phyloP scores from a whole-genome alignment of 2,888 invertebrate genomes.

The Trachelus iudaicus region DNA sequence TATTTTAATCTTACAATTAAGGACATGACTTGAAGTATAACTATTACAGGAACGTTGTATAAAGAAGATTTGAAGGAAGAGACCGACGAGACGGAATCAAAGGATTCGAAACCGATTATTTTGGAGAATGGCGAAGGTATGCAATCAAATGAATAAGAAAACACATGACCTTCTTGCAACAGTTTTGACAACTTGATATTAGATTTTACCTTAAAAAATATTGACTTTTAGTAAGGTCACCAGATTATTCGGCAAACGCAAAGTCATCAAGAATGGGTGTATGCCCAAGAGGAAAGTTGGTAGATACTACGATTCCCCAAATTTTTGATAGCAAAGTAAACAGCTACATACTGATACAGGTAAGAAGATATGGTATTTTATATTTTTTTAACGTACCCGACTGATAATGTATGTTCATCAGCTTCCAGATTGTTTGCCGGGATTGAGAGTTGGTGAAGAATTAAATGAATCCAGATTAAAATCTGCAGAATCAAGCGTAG shows the following conservation, averaged over 20 bases:
- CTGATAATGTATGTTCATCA: slow-evolving; percentile 24
- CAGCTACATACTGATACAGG: slow-evolving; percentile 54
- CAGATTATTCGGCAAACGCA: neutral
- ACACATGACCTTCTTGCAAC: too few relatives aligned
- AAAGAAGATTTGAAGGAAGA: slow-evolving; percentile 35
- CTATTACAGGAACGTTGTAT: slow-evolving; percentile 38
- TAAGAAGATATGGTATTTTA: neutral
- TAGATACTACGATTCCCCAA: slow-evolving; percentile 38
- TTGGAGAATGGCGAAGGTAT: slow-evolving; percentile 53
- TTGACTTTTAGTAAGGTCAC: slow-evolving; percentile 20
- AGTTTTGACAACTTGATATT: too few relatives aligned
- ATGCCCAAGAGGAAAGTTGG: too few relatives aligned
- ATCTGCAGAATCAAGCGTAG: slow-evolving; percentile 26
- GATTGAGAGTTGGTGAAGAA: slow-evolving; percentile 46
- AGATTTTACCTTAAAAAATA: too few relatives aligned
- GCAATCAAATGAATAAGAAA: neutral
- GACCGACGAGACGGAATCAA: slow-evolving; percentile 17
- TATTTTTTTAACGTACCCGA: neutral
- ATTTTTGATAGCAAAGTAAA: slow-evolving; percentile 50
- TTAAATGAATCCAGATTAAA: slow-evolving; percentile 29
- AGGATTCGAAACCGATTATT: slow-evolving; percentile 47
- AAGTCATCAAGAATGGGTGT: slow-evolving; percentile 26
- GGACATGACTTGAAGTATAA: neutral
- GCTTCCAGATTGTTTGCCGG: slow-evolving; percentile 62
- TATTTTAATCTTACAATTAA: too few relatives aligned